These are phyloP conservation scores for Pseudomyrmex cubaensis DNA, from an alignment of 1,140 invertebrate species.

Conservation along the genomic window DNA sequence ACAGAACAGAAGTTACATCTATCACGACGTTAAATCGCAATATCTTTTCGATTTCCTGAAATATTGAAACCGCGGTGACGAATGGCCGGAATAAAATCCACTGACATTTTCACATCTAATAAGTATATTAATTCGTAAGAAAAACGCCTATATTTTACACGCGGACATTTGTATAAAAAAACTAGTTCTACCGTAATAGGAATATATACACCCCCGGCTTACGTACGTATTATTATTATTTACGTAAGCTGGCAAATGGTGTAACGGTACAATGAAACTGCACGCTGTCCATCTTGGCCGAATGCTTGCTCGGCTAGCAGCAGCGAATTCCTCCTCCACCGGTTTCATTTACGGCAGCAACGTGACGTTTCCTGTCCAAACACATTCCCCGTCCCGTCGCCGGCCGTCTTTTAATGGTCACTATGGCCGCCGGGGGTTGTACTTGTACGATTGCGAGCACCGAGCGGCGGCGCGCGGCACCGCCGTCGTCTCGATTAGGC, in stretches of 20 bases:
- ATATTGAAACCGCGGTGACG: conserved; percentile 34
- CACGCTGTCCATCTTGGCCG: not conserved
- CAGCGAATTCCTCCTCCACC: not conserved
- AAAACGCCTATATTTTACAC: not conserved
- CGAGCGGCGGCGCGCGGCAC: conserved; percentile 33
- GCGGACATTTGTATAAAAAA: not conserved
- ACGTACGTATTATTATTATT: no score
- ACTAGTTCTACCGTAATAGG: no score
- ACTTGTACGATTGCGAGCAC: conserved; percentile 37
- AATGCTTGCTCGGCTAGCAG: not conserved
- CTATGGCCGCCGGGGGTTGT: not conserved
- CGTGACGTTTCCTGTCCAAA: conserved; percentile 3
- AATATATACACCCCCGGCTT: no score
- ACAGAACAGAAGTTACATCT: conserved; percentile 33
- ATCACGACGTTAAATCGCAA: conserved; percentile 37
- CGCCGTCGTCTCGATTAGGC: conserved; percentile 71
- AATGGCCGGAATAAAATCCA: conserved; percentile 53
- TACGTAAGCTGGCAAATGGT: not conserved
- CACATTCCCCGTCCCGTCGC: conserved; percentile 12
- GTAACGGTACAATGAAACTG: not conserved
- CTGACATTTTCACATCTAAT: not conserved
- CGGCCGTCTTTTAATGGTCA: conserved; percentile 46
- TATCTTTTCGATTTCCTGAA: conserved; percentile 70
- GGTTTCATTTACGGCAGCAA: not conserved
- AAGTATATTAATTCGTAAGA: no score